Evolutionary conservation across 2,797 vertebrate genomes (phyloP), one percentile per base, ranked within the genome.

Genomic region (Myotis planiceps): DNA sequence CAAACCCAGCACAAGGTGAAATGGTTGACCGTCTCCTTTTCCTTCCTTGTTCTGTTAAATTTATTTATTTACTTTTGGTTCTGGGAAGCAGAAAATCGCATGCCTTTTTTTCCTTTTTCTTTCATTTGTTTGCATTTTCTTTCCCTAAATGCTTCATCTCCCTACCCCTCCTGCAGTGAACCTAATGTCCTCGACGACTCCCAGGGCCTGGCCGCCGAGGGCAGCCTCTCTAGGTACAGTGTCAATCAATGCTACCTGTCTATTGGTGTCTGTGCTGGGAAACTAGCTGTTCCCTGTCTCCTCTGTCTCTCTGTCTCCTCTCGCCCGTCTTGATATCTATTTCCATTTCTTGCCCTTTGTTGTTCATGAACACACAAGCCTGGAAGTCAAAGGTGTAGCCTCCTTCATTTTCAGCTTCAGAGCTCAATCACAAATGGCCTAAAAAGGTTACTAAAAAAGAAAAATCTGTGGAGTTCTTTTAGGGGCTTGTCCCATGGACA

Each of bases 111-210:
- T 25, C 29, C 25, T 55, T 88, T 86, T 81, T 86, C 51, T 92
- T 97, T 98, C 98, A 95, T 92, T 89, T 89, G 97, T 97, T 98
- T 98, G 88, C 98, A 98, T 98, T 98, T 98, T 98, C 98, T 99
- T 99, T 98, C 99, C 99, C 99, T 99, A 99, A 99, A 99, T 99
- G 99, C 99, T 98, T 99, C 99, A 98, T 99, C 98, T 99, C 99
- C 99, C 98, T 99, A 98, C 99, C 99, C 99, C 99, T 99, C 99
- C 99, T 99, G 99, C 99, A 99, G 99, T 99, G 99, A 99, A 99
- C 99, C 99, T 99, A 99, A 99, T 99, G 99, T 99, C 99, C 99
- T 99, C 99, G 99, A 99, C 99, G 99, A 99, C 98, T 99, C 99
- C 99, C 99, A 99, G 99, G 99, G 99, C 99, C 99, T 99, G 99